Conservation (phyloP, 2,113 vertebrate genomes). For the Dicentrarchus labrax region DNA sequence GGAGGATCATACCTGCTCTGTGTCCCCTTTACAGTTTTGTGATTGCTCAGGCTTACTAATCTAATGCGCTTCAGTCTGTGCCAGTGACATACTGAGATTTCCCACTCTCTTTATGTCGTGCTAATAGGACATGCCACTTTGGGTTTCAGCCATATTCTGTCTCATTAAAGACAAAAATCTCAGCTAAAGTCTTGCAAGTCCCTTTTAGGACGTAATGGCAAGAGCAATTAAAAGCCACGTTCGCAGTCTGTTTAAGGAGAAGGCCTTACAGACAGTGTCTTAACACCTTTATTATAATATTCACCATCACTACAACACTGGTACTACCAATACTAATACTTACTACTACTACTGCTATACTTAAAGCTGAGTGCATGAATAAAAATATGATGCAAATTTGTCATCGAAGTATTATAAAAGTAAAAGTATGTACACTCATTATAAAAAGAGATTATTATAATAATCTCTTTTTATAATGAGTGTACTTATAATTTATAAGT, state of each 20-base stretch:
- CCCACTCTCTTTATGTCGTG: slow-evolving; percentile 12
- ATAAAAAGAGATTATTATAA: not conserved
- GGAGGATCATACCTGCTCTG: slow-evolving; percentile 20
- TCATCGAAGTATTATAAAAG: not conserved
- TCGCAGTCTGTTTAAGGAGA: not conserved
- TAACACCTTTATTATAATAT: slow-evolving; percentile 13
- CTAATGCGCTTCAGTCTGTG: slow-evolving; percentile 30
- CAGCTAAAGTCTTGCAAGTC: slow-evolving; percentile 34
- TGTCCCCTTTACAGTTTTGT: not conserved
- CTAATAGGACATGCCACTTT: slow-evolving; percentile 66
- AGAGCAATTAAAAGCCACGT: slow-evolving; percentile 67
- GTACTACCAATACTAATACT: not conserved
- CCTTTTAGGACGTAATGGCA: slow-evolving; percentile 40
- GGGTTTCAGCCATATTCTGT: slow-evolving; percentile 34
- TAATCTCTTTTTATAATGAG: no score
- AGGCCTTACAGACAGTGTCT: not conserved
- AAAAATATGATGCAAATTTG: not conserved
- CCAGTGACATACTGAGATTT: slow-evolving; percentile 30
- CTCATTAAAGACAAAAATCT: slow-evolving; percentile 63
- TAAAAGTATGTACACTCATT: not conserved
- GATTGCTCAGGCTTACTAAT: not conserved
- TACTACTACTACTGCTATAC: not conserved
- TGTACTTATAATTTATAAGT: no score
- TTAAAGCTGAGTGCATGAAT: not conserved
- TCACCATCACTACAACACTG: slow-evolving; percentile 2